These are phyloP conservation scores for Philotrypesis tridentata DNA, from an alignment of 1,140 invertebrate genomes.

Conservation along the genomic window DNA sequence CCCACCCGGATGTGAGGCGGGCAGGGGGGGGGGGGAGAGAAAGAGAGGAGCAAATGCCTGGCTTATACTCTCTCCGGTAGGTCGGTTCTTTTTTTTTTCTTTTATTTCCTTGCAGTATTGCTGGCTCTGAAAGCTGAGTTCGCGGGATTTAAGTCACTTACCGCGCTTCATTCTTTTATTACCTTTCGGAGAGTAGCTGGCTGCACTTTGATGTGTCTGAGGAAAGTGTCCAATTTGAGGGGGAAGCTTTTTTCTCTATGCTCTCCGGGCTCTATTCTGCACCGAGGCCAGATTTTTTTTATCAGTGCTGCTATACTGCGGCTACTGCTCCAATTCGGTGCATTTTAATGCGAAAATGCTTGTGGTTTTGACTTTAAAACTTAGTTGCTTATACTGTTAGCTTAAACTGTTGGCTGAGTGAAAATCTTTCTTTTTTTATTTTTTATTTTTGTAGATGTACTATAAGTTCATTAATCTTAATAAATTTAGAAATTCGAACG, in stretches of 20 bases:
- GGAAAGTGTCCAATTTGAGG: background rate
- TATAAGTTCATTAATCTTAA: too few relatives aligned
- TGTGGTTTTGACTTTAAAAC: too few relatives aligned
- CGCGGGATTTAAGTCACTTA: conserved; percentile 38
- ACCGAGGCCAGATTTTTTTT: background rate
- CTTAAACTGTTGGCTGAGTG: too few relatives aligned
- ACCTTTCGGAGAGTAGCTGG: background rate
- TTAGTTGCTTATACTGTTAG: too few relatives aligned
- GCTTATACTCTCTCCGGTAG: background rate
- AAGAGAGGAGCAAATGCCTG: background rate
- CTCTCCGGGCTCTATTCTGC: background rate
- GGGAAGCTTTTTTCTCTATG: background rate
- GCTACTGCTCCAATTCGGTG: too few relatives aligned
- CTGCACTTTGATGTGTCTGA: background rate
- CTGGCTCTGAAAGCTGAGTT: conserved; percentile 21
- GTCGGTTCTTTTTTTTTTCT: too few relatives aligned
- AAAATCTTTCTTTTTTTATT: too few relatives aligned
- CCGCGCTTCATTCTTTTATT: conserved; percentile 30
- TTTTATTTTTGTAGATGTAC: too few relatives aligned
- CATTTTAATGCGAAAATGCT: too few relatives aligned
- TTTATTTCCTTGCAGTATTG: background rate
- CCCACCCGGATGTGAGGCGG: background rate
- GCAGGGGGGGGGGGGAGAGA: background rate
- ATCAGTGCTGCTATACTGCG: too few relatives aligned
- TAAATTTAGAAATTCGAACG: too few relatives aligned